These are phyloP conservation scores for Gila robusta DNA, from an alignment of 2,797 vertebrate species.

Conservation along the genomic window DNA sequence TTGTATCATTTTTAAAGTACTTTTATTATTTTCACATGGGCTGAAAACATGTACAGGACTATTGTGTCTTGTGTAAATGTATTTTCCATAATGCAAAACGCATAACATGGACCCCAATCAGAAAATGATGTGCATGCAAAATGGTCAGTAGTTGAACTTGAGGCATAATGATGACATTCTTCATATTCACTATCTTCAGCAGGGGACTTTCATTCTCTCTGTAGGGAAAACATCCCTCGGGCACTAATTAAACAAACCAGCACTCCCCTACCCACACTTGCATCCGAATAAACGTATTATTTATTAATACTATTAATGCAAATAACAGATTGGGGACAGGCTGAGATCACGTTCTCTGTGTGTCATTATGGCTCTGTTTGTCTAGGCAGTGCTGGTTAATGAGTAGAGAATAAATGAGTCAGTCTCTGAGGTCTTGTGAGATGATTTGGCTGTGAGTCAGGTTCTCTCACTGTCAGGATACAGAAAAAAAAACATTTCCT, in stretches of 20 bases:
- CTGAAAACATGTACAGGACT: background rate
- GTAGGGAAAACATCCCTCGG: background rate
- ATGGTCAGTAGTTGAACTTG: background rate
- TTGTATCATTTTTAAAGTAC: too few species aligned
- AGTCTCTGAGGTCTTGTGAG: constrained; percentile 25
- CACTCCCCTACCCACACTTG: background rate
- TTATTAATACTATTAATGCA: constrained; percentile 18
- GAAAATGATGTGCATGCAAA: background rate
- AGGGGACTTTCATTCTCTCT: background rate
- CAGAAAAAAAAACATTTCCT: background rate
- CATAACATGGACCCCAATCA: background rate
- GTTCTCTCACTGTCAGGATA: background rate
- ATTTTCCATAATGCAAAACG: background rate
- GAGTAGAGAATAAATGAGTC: constrained; percentile 14
- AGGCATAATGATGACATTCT: background rate
- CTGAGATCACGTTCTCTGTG: background rate
- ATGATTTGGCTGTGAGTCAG: constrained; percentile 40
- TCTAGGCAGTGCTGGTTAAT: background rate
- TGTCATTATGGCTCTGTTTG: constrained; percentile 10
- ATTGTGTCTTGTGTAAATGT: background rate
- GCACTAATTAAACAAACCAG: constrained; percentile 2
- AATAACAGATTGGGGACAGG: background rate
- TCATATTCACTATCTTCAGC: background rate
- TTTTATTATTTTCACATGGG: background rate
- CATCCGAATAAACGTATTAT: background rate